These are phyloP conservation scores for Axea sp. DNA, from an alignment of 2,888 invertebrate species.

Conservation along the genomic window DNA sequence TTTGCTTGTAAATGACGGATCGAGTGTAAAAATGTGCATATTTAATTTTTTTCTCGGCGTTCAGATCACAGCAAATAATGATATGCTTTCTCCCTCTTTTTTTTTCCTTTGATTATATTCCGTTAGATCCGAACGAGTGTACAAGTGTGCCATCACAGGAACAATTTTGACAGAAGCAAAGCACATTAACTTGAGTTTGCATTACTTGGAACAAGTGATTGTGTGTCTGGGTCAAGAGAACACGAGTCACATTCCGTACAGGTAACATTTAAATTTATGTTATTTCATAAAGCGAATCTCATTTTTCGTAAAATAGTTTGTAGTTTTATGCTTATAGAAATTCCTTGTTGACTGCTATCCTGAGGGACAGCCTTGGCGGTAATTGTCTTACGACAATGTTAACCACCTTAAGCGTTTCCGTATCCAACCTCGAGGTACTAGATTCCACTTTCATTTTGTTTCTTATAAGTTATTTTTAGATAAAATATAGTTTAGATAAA, in stretches of 20 bases:
- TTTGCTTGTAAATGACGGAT: no score
- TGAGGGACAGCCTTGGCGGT: conserved; percentile 81
- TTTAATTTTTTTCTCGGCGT: no score
- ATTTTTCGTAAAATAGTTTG: conserved; percentile 19
- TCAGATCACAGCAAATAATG: no score
- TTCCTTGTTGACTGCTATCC: conserved; percentile 81
- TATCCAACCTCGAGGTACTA: conserved; percentile 72
- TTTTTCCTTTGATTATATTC: conserved; percentile 17
- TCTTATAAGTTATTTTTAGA: no score
- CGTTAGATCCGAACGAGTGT: conserved; percentile 80
- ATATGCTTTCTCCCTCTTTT: background rate
- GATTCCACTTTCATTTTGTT: conserved; percentile 32
- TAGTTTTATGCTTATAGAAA: conserved; percentile 78
- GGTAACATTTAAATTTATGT: conserved; percentile 60
- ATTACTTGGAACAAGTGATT: conserved; percentile 81
- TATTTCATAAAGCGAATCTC: conserved; percentile 20
- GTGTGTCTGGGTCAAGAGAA: conserved; percentile 76
- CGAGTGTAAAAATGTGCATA: no score
- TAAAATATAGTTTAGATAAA: no score
- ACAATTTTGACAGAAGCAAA: conserved; percentile 80
- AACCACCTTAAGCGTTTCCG: conserved; percentile 78
- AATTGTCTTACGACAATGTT: conserved; percentile 82
- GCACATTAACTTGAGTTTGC: conserved; percentile 81
- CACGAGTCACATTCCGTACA: conserved; percentile 77
- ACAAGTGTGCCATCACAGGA: conserved; percentile 80